Conservation (phyloP, 2,113 vertebrate species). For the Colaptes auratus region DNA sequence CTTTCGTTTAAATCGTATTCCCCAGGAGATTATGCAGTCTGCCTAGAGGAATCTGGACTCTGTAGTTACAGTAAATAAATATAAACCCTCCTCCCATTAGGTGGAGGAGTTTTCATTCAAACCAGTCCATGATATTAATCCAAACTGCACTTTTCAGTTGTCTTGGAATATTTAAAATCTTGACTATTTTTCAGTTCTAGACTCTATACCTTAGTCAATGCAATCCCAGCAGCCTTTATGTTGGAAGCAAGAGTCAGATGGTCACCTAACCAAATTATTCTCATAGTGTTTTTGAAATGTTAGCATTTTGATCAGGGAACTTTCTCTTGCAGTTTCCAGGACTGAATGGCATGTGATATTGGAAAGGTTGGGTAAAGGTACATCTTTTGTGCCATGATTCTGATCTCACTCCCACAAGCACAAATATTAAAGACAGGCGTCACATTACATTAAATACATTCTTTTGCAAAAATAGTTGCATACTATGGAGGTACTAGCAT, state of each 20-base stretch:
- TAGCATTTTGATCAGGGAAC: neutral
- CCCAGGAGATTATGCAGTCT: neutral
- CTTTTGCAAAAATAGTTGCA: neutral
- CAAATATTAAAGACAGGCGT: neutral
- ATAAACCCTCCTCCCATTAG: neutral
- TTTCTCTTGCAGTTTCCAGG: neutral
- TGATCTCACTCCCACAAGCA: neutral
- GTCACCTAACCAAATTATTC: neutral
- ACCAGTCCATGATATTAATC: neutral
- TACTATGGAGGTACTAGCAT: neutral
- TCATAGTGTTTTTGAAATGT: neutral
- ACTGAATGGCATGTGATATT: neutral
- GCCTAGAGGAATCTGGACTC: neutral
- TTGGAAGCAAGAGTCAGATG: rapidly evolving
- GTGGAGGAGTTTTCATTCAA: neutral
- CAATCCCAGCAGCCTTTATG: neutral
- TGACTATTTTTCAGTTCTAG: neutral
- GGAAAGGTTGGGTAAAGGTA: neutral
- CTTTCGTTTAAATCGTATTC: neutral
- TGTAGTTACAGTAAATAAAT: neutral
- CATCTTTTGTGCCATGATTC: neutral
- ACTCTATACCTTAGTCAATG: neutral
- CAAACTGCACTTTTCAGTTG: neutral
- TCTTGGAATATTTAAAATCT: neutral
- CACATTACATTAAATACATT: neutral